Conservation (phyloP, 2,888 invertebrate species). For the Phasia obesa region DNA sequence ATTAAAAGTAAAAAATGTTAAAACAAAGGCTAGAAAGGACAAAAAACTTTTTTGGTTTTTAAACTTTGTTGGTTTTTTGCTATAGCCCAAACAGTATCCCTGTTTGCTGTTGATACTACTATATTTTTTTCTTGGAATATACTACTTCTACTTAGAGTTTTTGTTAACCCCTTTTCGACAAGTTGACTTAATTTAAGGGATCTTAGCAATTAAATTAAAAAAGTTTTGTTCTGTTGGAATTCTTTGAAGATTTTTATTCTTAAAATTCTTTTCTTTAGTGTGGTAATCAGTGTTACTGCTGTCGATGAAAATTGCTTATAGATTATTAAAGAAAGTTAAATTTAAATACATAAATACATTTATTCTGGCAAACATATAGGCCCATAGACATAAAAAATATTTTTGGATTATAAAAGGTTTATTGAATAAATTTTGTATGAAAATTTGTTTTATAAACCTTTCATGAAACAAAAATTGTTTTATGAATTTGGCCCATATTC, state of each 20-base stretch:
- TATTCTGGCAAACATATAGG: not conserved
- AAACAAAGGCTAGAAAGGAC: conserved; percentile 2
- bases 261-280: not conserved
- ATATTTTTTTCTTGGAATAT: not conserved
- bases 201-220: conserved; percentile 43
- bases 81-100: not conserved
- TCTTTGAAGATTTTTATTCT: not conserved
- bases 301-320: not conserved
- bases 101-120: not conserved
- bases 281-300: not conserved
- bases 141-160: not conserved
- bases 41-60: conserved; percentile 11
- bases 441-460: too few relatives aligned
- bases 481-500: too few relatives aligned
- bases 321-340: not conserved
- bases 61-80: conserved; percentile 26
- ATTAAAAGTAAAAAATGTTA: conserved; percentile 43
- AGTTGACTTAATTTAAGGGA: not conserved
- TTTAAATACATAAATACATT: not conserved
- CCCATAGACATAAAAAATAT: too few relatives aligned
- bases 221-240: not conserved
- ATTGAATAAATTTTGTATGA: too few relatives aligned
- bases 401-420: too few relatives aligned
- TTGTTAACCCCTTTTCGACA: not conserved
- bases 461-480: too few relatives aligned